Evolutionary conservation across 2,888 invertebrate genomes (phyloP), one percentile per base, ranked within the genome.

Genomic region (Neoascia interrupta): DNA sequence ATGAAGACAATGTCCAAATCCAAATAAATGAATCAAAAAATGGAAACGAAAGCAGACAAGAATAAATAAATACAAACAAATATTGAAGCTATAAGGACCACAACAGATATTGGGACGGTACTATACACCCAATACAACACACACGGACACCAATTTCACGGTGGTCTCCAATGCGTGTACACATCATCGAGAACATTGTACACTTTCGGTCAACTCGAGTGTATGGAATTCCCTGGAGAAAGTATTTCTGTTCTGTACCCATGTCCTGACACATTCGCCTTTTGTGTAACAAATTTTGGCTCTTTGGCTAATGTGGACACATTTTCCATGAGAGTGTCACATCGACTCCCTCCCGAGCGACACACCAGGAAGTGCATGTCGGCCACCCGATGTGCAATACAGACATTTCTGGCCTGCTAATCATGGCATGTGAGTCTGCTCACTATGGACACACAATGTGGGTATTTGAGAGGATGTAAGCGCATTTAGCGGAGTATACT

Each of bases 51-150:
- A 79, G 73, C 79, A 79, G 73, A 68, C 66, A 49, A 73, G 66
- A 79, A 79, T 73, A 68, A 73, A 73, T 79, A 73, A 79, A 79
- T 73, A 73, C 61, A 76, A 76, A 72, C 76, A 76, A 64, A 64
- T 76, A 72, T 72, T 72, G 64, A 53, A 43, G 28, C 49, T 69
- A 16, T 13, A 28, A 28, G 69, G 51, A 60, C 75, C 61, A 69
- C 75, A 58, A 31, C 41, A 37, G 26, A 16, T 41, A n/a, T n/a
- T n/a, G n/a, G n/a, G n/a, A n/a, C n/a, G n/a, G n/a, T n/a, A n/a
- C n/a, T n/a, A n/a, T n/a, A n/a, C n/a, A n/a, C n/a, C n/a, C n/a
- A 31, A 31, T 31, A 31, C 31, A 31, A 31, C 36, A 56, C 19
- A 54, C 21, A 60, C 31, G 26, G 21, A 76, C 56, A 76, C 49